Evolutionary conservation across 2,888 invertebrate species (phyloP).

Genomic region (Panopea generosa): DNA sequence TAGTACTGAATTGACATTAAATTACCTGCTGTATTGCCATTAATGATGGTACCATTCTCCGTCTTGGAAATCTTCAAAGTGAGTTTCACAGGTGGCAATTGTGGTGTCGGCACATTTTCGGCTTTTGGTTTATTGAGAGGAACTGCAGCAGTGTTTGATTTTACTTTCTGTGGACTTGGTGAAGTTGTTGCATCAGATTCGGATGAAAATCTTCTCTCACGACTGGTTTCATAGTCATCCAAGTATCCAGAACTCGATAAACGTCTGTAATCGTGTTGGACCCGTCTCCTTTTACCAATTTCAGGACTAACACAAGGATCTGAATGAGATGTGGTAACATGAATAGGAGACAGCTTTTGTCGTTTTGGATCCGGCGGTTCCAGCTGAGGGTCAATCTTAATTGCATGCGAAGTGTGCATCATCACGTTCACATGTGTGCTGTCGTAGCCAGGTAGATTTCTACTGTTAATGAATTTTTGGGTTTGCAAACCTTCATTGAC

Average conservation of each 20-base stretch:
- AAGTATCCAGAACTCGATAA: constrained; percentile 84
- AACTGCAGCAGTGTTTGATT: constrained; percentile 24
- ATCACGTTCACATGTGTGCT: constrained; percentile 66
- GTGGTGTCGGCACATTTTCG: constrained; percentile 48
- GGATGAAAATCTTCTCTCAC: constrained; percentile 75
- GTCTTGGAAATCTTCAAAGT: constrained; percentile 56
- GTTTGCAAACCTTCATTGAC: constrained; percentile 25
- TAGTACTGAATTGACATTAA: no score
- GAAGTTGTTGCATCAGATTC: constrained; percentile 73
- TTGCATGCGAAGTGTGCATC: constrained; percentile 9
- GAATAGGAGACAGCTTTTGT: constrained; percentile 64
- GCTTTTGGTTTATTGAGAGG: constrained; percentile 49
- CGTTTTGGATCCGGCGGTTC: constrained; percentile 70
- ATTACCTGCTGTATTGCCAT: constrained; percentile 27
- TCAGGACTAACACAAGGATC: constrained; percentile 78
- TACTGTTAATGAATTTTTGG: constrained; percentile 45
- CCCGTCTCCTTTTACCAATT: constrained; percentile 78
- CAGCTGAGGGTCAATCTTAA: constrained; percentile 18
- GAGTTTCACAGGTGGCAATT: constrained; percentile 65
- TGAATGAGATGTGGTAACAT: constrained; percentile 32
- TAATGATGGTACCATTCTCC: constrained; percentile 44
- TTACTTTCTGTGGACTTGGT: constrained; percentile 63
- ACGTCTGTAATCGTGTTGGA: constrained; percentile 84
- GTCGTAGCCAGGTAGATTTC: constrained; percentile 76
- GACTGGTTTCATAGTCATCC: constrained; percentile 81